Evolutionary conservation across 2,113 vertebrate genomes (phyloP).

Genomic region (Pygoscelis adeliae): DNA sequence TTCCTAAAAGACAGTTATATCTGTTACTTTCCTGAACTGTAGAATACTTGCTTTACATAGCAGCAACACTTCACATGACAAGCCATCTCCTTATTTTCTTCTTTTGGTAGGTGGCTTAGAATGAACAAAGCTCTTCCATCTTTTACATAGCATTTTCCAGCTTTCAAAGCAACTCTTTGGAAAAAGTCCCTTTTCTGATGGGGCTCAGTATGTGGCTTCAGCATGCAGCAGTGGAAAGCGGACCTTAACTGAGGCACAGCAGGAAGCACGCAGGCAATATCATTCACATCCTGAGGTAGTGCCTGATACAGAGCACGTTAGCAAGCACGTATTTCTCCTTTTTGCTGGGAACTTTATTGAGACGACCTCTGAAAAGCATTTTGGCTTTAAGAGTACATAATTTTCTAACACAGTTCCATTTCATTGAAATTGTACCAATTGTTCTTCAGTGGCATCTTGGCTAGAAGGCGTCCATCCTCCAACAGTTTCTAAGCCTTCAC

Average conservation of each 20-base stretch:
- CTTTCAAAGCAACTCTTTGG: not conserved
- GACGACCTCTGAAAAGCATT: not conserved
- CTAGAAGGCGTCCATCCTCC: not conserved
- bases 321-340: not conserved
- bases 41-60: not conserved
- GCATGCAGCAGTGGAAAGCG: rapidly evolving
- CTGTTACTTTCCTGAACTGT: not conserved
- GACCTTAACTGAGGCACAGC: rapidly evolving
- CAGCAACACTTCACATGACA: not conserved
- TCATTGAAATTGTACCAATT: not conserved
- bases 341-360: not conserved
- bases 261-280: not conserved
- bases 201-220: not conserved
- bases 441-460: not conserved
- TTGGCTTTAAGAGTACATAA: not conserved
- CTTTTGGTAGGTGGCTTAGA: not conserved
- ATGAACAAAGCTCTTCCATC: not conserved
- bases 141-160: not conserved
- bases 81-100: not conserved
- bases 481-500: not conserved
- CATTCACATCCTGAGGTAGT: not conserved
- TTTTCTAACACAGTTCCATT: not conserved
- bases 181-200: not conserved
- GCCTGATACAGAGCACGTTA: rapidly evolving
- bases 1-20: not conserved